Evolutionary conservation across 1,140 invertebrate species (phyloP).

Genomic region (Prorops nasuta): DNA sequence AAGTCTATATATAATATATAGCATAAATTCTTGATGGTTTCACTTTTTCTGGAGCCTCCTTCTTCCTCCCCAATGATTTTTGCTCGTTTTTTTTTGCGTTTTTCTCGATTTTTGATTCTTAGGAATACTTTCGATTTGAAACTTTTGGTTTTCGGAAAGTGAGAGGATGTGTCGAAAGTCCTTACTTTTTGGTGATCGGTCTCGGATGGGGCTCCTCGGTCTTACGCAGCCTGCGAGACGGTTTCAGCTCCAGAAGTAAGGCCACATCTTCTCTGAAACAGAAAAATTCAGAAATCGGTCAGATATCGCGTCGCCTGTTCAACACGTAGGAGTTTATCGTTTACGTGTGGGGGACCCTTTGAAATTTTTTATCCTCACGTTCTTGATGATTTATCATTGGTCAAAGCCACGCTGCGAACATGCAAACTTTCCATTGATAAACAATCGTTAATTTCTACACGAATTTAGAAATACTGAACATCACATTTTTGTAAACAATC

Average conservation of each 20-base stretch:
- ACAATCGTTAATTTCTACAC: not conserved
- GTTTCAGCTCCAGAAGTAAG: slow-evolving; percentile 47
- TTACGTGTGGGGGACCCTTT: too few relatives aligned
- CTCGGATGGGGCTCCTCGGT: slow-evolving; percentile 34
- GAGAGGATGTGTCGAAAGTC: slow-evolving; percentile 23
- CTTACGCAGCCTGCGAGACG: slow-evolving; percentile 43
- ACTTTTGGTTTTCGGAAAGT: too few relatives aligned
- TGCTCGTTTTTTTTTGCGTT: slow-evolving; percentile 7
- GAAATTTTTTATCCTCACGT: too few relatives aligned
- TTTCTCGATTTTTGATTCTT: slow-evolving; percentile 10
- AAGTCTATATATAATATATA: too few relatives aligned
- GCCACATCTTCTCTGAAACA: slow-evolving; percentile 47
- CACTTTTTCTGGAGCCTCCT: too few relatives aligned
- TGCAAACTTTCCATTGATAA: not conserved
- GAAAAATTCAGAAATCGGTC: too few relatives aligned
- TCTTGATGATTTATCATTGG: too few relatives aligned
- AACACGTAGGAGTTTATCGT: too few relatives aligned
- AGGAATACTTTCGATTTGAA: slow-evolving; percentile 5
- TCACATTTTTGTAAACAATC: too few relatives aligned
- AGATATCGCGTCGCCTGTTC: too few relatives aligned
- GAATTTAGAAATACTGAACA: not conserved
- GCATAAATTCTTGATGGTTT: too few relatives aligned
- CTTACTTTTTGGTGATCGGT: slow-evolving; percentile 50
- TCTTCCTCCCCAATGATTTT: not conserved
- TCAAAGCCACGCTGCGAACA: too few relatives aligned